These are phyloP conservation scores for Caenorhabditis sinica DNA, from an alignment of 2,888 invertebrate genomes.

Conservation along the genomic window DNA sequence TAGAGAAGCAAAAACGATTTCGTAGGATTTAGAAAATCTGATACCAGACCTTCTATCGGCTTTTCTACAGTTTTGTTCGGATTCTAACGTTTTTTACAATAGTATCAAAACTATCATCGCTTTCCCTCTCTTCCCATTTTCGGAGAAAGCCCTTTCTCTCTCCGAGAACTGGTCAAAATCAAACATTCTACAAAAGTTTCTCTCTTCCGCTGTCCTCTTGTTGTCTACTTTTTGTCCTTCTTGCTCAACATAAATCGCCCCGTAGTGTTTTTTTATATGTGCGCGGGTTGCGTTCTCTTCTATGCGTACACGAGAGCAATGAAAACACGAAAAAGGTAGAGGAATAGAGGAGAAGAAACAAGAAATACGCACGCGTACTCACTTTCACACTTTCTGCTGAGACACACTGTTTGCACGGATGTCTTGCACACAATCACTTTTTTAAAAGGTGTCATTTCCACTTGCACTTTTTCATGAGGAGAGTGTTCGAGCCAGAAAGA, in stretches of 20 bases:
- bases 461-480: conserved; percentile 23
- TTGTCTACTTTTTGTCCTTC: conserved; percentile 1
- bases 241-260: conserved; percentile 30
- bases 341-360: conserved; percentile 30
- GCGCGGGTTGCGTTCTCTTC: conserved; percentile 9
- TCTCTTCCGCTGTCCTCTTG: conserved; percentile 23
- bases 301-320: conserved; percentile 16
- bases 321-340: conserved; percentile 30
- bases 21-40: neutral
- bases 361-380: conserved; percentile 22
- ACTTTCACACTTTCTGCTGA: conserved; percentile 50
- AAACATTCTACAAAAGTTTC: conserved; percentile 23
- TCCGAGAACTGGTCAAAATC: conserved; percentile 36
- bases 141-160: neutral
- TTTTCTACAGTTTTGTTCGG: neutral
- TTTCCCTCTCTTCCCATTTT: conserved; percentile 4
- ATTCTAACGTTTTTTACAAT: neutral
- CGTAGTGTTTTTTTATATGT: conserved; percentile 27
- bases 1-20: neutral
- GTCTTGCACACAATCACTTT: conserved; percentile 46
- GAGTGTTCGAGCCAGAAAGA: neutral
- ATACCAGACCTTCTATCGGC: too few relatives aligned
- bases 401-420: conserved; percentile 51
- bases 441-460: conserved; percentile 39
- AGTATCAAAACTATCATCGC: neutral